These are phyloP conservation scores for Latrodectus geometricus DNA, from an alignment of 1,140 invertebrate genomes.

Conservation along the genomic window DNA sequence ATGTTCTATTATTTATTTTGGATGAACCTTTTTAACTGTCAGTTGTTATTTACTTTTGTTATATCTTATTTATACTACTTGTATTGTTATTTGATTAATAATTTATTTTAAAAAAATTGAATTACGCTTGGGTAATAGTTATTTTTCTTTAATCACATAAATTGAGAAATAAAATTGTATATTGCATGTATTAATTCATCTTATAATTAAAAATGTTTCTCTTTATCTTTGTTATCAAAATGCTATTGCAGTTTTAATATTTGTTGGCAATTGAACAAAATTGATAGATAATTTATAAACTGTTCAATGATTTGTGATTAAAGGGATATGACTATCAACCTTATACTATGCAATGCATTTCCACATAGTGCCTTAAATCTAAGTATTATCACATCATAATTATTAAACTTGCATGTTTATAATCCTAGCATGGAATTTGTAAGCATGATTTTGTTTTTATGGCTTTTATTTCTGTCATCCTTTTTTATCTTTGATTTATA, in stretches of 20 bases:
- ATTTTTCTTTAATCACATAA: background rate
- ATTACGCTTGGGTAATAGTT: background rate
- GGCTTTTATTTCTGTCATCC: slow-evolving; percentile 18
- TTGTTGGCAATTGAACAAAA: background rate
- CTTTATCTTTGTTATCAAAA: background rate
- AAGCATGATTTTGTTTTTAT: slow-evolving; percentile 29
- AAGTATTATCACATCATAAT: slow-evolving; percentile 28
- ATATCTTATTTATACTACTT: too few relatives aligned
- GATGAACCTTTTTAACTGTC: too few relatives aligned
- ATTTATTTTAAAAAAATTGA: background rate
- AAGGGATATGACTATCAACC: background rate
- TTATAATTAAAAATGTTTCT: background rate
- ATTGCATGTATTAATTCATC: background rate
- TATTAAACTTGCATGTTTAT: slow-evolving; percentile 28
- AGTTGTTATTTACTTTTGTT: too few relatives aligned
- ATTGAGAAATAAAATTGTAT: background rate
- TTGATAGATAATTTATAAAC: too few relatives aligned
- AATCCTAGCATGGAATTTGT: slow-evolving; percentile 13
- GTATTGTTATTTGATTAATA: background rate
- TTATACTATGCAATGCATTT: slow-evolving; percentile 1
- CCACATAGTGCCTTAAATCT: slow-evolving; percentile 31
- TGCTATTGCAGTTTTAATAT: background rate
- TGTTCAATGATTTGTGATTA: background rate
- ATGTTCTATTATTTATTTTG: too few relatives aligned
- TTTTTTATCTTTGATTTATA: slow-evolving; percentile 30